These are phyloP conservation scores for Bombylius discolor DNA, from an alignment of 2,888 invertebrate genomes.

Conservation along the genomic window DNA sequence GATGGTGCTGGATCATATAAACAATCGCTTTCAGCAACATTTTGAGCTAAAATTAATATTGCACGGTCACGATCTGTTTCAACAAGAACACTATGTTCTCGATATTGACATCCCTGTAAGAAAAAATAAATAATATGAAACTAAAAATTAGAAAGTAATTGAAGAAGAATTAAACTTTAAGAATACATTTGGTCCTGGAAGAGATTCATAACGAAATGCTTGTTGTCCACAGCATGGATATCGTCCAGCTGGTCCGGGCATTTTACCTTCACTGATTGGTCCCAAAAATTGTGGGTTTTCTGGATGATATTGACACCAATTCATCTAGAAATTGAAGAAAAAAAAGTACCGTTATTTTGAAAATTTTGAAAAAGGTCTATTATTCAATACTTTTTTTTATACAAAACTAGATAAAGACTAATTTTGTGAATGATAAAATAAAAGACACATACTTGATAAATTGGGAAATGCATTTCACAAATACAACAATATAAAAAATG, in stretches of 20 bases:
- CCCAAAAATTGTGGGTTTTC: constrained; percentile 64
- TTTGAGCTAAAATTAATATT: constrained; percentile 38
- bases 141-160: too few species aligned
- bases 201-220: constrained; percentile 45
- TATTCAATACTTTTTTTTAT: background rate
- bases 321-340: constrained; percentile 41
- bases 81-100: constrained; percentile 55
- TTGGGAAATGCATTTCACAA: constrained; percentile 65
- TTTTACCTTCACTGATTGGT: constrained; percentile 42
- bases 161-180: background rate
- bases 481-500: constrained; percentile 72
- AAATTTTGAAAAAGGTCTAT: too few species aligned
- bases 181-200: constrained; percentile 32
- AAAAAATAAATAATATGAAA: background rate
- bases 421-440: background rate
- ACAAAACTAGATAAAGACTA: background rate
- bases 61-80: constrained; percentile 52
- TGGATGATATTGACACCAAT: constrained; percentile 73
- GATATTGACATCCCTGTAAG: constrained; percentile 56
- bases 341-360: too few species aligned
- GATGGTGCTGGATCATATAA: constrained; percentile 26
- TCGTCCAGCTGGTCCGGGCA: constrained; percentile 56
- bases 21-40: constrained; percentile 29
- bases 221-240: constrained; percentile 83
- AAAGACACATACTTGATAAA: constrained; percentile 42